Evolutionary conservation across 2,797 vertebrate species (phyloP).

Genomic region (Sebastes iracundus): DNA sequence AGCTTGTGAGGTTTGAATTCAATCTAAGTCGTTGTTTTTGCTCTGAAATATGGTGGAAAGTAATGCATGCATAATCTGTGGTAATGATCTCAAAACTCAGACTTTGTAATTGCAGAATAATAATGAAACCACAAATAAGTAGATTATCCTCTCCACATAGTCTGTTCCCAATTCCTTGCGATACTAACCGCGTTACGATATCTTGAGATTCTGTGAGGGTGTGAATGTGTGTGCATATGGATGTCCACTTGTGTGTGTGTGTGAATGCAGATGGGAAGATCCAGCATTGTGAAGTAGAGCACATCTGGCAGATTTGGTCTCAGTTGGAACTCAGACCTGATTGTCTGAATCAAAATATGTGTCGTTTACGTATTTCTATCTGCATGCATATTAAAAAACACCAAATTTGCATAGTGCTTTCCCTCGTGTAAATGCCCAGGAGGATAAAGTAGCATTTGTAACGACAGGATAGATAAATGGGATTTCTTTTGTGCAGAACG

Average conservation of each 20-base stretch:
- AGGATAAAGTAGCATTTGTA: constrained; percentile 5
- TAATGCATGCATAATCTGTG: not conserved
- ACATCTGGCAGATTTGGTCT: constrained; percentile 4
- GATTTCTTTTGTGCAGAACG: not conserved
- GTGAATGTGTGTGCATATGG: constrained; percentile 1
- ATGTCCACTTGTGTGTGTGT: not conserved
- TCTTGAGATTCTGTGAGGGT: not conserved
- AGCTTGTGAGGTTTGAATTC: not conserved
- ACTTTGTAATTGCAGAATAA: not conserved
- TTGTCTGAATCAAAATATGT: not conserved
- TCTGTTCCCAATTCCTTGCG: not conserved
- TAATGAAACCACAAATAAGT: not conserved
- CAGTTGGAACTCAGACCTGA: not conserved
- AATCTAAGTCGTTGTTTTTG: not conserved
- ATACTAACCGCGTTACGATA: not conserved
- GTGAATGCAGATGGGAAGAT: not conserved
- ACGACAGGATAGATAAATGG: constrained; percentile 12
- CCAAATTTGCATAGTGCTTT: not conserved
- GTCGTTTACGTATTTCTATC: not conserved
- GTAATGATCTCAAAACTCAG: not conserved
- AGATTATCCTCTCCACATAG: not conserved
- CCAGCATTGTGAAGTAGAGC: not conserved
- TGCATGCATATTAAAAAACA: not conserved
- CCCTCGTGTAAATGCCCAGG: not conserved
- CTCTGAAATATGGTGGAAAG: not conserved